Evolutionary conservation across 2,113 vertebrate species (phyloP), one percentile per base, ranked within the genome.

Genomic region (Epinephelus fuscoguttatus): DNA sequence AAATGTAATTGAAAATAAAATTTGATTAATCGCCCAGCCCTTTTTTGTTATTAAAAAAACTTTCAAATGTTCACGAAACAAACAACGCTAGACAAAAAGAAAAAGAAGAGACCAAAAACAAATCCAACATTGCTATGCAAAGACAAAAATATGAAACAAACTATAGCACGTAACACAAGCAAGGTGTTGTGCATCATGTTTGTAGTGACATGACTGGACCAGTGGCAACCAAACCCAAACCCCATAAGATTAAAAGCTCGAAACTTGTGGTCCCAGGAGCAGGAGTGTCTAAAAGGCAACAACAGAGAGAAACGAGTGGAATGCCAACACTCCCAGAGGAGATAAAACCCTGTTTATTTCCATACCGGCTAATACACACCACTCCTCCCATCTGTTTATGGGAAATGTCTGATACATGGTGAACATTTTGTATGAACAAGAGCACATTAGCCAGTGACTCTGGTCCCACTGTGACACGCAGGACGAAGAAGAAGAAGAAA

Each of bases 391-490:
- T 80, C 21, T 81, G 85, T 76, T 88, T 80, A 78, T 83, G 81
- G 73, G 71, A 88, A 87, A 86, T 8, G 62, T 78, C 72, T 71
- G 81, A 93, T 67, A 86, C 78, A 84, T 60, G 73, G 63, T 8
- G 69, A 91, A 83, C 75, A 66, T 81, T 70, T 47, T 69, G 87
- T 71, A 75, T 60, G 67, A 89, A 85, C 77, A 64, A 80, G 78
- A 74, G 19, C 56, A 79, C 81, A 78, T 79, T 70, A 91, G 64
- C n/a, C 52, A 18, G 72, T n/a, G 89, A 92, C 75, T 88, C 91
- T 85, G 47, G 21, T 87, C 92, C 70, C 59, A 47, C 23, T 37
- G 91, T 85, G 93, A 90, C 93, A 90, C 86, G 93, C 94, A 90
- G 83, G 55, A 57, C 1, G n/a, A 71, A 7, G 61, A 33, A 11